These are phyloP conservation scores for Scaptomyza polygonia DNA, from an alignment of 2,888 invertebrate species.

Conservation along the genomic window DNA sequence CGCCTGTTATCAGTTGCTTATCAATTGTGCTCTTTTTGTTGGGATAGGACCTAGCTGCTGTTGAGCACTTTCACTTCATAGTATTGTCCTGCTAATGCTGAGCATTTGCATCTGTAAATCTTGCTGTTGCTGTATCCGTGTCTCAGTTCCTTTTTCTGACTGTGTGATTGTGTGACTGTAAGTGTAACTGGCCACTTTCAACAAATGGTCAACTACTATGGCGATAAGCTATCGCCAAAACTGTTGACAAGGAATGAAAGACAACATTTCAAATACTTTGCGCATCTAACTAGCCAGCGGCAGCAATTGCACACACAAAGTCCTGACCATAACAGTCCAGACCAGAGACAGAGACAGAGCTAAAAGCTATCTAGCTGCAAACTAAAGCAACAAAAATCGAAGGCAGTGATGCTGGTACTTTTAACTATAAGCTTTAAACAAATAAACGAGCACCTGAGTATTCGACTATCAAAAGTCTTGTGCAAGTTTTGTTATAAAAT, in stretches of 20 bases:
- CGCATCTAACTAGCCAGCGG: constrained; percentile 31
- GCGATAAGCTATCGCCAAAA: constrained; percentile 40
- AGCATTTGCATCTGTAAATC: not conserved
- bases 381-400: constrained; percentile 27
- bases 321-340: constrained; percentile 20
- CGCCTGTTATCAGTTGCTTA: constrained; percentile 64
- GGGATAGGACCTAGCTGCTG: constrained; percentile 64
- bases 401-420: constrained; percentile 22
- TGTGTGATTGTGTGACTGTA: constrained; percentile 4
- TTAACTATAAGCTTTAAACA: constrained; percentile 33
- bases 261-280: constrained; percentile 33
- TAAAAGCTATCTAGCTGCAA: constrained; percentile 4
- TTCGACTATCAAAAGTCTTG: constrained; percentile 13
- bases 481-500: not conserved
- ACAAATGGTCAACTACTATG: constrained; percentile 34
- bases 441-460: not conserved
- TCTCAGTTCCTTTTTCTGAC: not conserved
- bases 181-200: constrained; percentile 25
- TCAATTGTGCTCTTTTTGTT: constrained; percentile 49
- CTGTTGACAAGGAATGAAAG: constrained; percentile 33
- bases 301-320: constrained; percentile 23
- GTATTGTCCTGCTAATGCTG: not conserved
- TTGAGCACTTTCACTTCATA: not conserved
- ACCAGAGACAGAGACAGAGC: not conserved
- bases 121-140: not conserved